Conservation (phyloP, 2,797 vertebrate species). For the Loris lydekkerianus region DNA sequence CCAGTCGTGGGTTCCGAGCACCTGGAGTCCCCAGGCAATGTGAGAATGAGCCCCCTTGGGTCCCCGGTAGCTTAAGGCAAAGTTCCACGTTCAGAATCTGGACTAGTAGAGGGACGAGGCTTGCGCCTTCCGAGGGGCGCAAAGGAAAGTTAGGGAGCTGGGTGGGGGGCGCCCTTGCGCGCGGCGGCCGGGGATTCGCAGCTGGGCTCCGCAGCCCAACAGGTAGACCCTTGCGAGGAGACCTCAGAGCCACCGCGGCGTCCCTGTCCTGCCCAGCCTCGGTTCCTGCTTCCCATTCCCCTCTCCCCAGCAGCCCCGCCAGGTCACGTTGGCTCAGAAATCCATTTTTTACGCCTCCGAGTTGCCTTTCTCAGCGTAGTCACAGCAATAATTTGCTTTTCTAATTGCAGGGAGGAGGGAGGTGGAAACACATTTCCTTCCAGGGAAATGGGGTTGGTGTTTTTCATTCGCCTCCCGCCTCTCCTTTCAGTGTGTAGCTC, state of each 20-base stretch:
- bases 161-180: background rate
- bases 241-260: background rate
- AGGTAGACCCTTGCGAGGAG: conserved; percentile 58
- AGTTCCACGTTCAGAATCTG: background rate
- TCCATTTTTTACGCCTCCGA: conserved; percentile 13
- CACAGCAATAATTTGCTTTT: conserved; percentile 67
- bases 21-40: background rate
- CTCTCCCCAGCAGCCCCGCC: background rate
- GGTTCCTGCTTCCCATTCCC: background rate
- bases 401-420: conserved; percentile 62
- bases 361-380: conserved; percentile 44
- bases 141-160: conserved; percentile 73
- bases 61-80: background rate
- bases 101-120: background rate
- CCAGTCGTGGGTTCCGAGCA: background rate
- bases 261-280: rapidly evolving
- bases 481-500: background rate
- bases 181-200: background rate
- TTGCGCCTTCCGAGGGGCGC: background rate
- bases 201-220: conserved; percentile 22
- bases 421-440: conserved; percentile 66
- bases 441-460: conserved; percentile 37
- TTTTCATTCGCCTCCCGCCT: background rate
- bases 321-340: conserved; percentile 36
- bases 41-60: background rate